phyloP scores from a whole-genome alignment of 2,888 invertebrate species.

The Drosophila antonietae region DNA sequence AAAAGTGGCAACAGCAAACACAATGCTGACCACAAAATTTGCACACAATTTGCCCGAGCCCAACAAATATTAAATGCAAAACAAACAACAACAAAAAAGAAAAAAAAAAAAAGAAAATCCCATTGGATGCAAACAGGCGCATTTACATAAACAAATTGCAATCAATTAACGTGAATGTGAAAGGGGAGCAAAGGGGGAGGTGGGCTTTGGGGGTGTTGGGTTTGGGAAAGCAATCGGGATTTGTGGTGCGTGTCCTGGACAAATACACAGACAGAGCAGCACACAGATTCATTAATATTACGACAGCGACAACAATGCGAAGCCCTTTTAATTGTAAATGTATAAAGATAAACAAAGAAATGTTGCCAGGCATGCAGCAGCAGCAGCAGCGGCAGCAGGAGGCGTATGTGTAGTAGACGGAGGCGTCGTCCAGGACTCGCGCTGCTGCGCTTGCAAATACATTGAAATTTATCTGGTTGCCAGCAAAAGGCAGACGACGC shows the following conservation, averaged over 20 bases:
- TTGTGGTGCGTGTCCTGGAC: constrained; percentile 39
- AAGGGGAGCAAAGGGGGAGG: not conserved
- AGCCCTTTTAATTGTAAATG: constrained; percentile 78
- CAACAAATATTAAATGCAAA: not conserved
- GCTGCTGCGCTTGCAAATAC: constrained; percentile 64
- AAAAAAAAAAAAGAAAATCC: constrained; percentile 11
- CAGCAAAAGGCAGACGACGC: constrained; percentile 52
- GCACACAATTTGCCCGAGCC: constrained; percentile 43
- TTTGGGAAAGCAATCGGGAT: not conserved
- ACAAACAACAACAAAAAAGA: not conserved
- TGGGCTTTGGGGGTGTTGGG: not conserved
- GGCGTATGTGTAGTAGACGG: not conserved
- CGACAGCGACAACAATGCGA: constrained; percentile 68
- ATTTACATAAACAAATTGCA: constrained; percentile 84
- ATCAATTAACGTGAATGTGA: constrained; percentile 82
- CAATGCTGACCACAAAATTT: constrained; percentile 62
- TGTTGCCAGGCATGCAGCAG: constrained; percentile 49
- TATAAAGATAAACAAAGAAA: constrained; percentile 78
- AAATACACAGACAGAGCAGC: constrained; percentile 6
- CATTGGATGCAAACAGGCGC: constrained; percentile 28
- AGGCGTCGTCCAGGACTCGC: constrained; percentile 22
- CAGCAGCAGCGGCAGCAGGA: not conserved
- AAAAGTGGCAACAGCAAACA: constrained; percentile 33
- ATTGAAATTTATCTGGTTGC: constrained; percentile 75
- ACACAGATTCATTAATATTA: constrained; percentile 75